Percentiles rank a stretch among this genome's conserved stretches.
Evolutionary conservation across 2,797 vertebrate species (phyloP).

Genomic region (Channallabes apus): DNA sequence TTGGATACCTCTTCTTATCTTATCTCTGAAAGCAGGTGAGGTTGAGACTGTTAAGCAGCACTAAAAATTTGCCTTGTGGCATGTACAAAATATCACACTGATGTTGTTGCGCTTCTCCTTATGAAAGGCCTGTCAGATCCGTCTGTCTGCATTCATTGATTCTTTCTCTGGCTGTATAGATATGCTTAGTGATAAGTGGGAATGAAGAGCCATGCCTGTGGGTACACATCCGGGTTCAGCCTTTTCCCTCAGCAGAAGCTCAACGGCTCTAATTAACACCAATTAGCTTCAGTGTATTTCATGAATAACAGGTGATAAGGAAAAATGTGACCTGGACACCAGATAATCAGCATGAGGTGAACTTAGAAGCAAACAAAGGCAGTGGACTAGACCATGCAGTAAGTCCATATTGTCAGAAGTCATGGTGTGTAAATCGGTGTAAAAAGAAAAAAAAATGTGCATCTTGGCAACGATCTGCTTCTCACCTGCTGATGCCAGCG

Average conservation of each 20-base stretch:
- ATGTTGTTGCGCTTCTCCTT: slow-evolving; percentile 58
- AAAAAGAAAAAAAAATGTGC: slow-evolving; percentile 47
- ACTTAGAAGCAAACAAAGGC: background rate
- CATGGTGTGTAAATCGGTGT: slow-evolving; percentile 42
- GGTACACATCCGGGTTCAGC: slow-evolving; percentile 24
- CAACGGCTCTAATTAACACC: slow-evolving; percentile 59
- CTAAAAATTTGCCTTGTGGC: slow-evolving; percentile 53
- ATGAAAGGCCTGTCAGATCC: slow-evolving; percentile 57
- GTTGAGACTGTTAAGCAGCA: slow-evolving; percentile 51
- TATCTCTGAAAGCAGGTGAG: slow-evolving; percentile 14
- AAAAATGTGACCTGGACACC: background rate
- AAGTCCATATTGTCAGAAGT: slow-evolving; percentile 16
- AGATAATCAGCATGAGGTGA: background rate
- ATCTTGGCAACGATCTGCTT: slow-evolving; percentile 33
- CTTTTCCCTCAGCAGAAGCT: slow-evolving; percentile 45
- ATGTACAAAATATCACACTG: slow-evolving; percentile 53
- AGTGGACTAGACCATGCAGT: slow-evolving; percentile 1
- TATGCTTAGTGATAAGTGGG: slow-evolving; percentile 54
- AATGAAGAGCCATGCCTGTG: slow-evolving; percentile 54
- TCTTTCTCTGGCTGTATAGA: slow-evolving; percentile 48
- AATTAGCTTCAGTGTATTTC: slow-evolving; percentile 55
- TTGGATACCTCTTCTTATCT: background rate
- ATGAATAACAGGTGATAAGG: slow-evolving; percentile 26
- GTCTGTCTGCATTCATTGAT: slow-evolving; percentile 55
- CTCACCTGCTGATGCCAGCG: slow-evolving; percentile 51